Evolutionary conservation across 92 coral and sea anemone species (phyloP).

Genomic region (Zoanthus sociatus): DNA sequence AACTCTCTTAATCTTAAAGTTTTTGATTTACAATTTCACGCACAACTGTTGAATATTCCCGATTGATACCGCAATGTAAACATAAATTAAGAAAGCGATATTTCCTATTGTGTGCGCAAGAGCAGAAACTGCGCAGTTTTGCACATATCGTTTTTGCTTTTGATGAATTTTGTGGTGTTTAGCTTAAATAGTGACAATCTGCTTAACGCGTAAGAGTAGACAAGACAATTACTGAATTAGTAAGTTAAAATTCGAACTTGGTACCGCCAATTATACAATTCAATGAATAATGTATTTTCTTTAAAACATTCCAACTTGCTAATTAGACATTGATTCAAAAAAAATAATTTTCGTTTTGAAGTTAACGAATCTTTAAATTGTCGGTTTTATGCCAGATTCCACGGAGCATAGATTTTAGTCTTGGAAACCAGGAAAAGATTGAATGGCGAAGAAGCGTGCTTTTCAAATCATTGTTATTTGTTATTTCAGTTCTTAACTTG

Average conservation of each 20-base stretch:
- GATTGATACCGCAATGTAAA: conserved; percentile 29
- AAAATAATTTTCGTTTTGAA: not conserved
- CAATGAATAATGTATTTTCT: conserved; percentile 67
- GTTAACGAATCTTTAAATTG: not conserved
- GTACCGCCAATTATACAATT: conserved; percentile 60
- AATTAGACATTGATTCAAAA: conserved; percentile 14
- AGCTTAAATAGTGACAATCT: not conserved
- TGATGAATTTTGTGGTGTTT: conserved; percentile 7
- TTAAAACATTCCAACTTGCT: conserved; percentile 25
- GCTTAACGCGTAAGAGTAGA: not conserved
- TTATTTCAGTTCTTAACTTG: not conserved
- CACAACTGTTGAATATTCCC: conserved; percentile 21
- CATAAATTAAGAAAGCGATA: not conserved
- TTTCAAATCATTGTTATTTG: not conserved
- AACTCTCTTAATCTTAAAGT: not conserved
- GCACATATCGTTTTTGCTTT: not conserved
- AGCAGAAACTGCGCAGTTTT: not conserved
- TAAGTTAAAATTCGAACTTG: not conserved
- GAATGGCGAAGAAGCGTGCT: not conserved
- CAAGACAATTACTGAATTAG: not conserved
- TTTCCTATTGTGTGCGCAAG: not conserved
- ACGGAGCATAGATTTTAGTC: not conserved
- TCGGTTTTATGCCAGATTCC: not conserved
- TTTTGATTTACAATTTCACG: conserved; percentile 28
- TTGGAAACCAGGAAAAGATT: not conserved